Evolutionary conservation across 2,113 vertebrate species (phyloP), one percentile per base, ranked within the genome.

Genomic region (Zosterops borbonicus): DNA sequence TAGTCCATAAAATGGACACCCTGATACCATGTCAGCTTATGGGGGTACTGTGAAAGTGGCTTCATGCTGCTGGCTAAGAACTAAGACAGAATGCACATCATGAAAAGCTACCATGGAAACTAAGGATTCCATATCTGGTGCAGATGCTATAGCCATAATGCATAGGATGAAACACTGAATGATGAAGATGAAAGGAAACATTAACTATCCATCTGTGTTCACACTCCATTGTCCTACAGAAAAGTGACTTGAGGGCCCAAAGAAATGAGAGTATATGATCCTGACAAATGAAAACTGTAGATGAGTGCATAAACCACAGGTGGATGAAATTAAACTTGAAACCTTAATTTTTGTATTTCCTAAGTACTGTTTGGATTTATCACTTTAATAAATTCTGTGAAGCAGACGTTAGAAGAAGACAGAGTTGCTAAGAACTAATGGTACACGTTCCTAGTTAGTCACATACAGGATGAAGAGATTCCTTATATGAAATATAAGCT

Each of bases 121-220:
- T 2, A 67, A 78, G 42, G 65, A 67, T 59, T 70, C 47, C 2
- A 2, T 81, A 55, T n/a, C 50, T 86, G 52, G 33, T 75, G 62
- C 80, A 87, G 62, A 53, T 41, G 2, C 14, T 76, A 14, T 20
- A 84, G 62, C 62, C 65, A 55, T 58, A 94, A 84, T 29, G 49
- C 44, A 69, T 6, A 56, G 56, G 64, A 81, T 75, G 52, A 94
- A 89, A 84, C 41, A 44, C 17, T 53, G 74, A 82, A 80, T 62
- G n/a, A 76, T 58, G 39, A 63, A 62, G 60, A 87, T 47, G 62
- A 95, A 88, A 91, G 80, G n/a, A 78, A 96, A 91, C 29, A 59
- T 64, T 82, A 60, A 56, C 37, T 79, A 65, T 64, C n/a, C n/a
- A 59, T 59, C 49, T 47, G 15, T n/a, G 23, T 44, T 80, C 58